phyloP scores from a whole-genome alignment of 2,888 invertebrate genomes.

The Galerucella calmariensis region DNA sequence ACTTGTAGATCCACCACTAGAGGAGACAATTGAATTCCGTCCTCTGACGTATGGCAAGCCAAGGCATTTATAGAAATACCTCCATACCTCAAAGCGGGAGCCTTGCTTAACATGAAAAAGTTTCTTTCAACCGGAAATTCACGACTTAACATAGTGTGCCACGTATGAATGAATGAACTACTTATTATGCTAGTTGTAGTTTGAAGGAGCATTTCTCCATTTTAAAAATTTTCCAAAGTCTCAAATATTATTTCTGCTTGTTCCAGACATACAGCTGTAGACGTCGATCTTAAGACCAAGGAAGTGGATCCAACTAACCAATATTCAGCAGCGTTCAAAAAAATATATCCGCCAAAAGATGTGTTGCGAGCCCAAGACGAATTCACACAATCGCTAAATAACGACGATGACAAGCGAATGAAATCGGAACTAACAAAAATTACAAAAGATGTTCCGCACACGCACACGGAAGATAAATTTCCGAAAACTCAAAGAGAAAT shows the following conservation, averaged over 20 bases:
- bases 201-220: no score
- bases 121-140: no score
- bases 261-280: slow-evolving; percentile 66
- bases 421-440: slow-evolving; percentile 40
- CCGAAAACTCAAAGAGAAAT: slow-evolving; percentile 3
- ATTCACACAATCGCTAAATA: slow-evolving; percentile 33
- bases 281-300: slow-evolving; percentile 63
- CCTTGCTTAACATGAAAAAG: no score
- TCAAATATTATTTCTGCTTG: slow-evolving; percentile 13
- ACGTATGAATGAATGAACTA: no score
- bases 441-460: slow-evolving; percentile 33
- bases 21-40: no score
- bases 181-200: no score
- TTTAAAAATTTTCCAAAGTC: no score
- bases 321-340: slow-evolving; percentile 35
- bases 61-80: no score
- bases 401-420: slow-evolving; percentile 45
- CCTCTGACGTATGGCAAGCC: no score
- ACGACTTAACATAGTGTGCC: no score
- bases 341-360: slow-evolving; percentile 37
- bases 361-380: slow-evolving; percentile 40
- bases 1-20: no score
- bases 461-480: slow-evolving; percentile 22
- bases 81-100: no score
- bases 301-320: slow-evolving; percentile 29